phyloP scores from a whole-genome alignment of 2,797 vertebrate genomes.

The Hemitrygon akajei region DNA sequence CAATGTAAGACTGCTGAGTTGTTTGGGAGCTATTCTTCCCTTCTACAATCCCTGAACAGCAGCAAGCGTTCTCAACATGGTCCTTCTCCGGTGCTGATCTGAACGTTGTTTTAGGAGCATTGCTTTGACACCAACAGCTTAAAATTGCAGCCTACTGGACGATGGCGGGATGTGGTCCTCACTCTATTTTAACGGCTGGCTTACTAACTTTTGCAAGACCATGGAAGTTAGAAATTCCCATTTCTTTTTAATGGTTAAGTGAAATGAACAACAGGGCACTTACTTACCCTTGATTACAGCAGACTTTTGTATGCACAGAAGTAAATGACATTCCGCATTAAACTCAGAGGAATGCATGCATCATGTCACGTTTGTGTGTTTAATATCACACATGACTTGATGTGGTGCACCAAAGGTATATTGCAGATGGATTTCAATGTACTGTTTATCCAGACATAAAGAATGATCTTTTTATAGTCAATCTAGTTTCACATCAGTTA shows the following conservation, averaged over 20 bases:
- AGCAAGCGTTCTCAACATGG: background rate
- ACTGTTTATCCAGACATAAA: constrained; percentile 70
- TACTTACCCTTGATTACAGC: constrained; percentile 66
- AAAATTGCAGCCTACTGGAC: background rate
- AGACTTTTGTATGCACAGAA: constrained; percentile 69
- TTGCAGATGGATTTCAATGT: constrained; percentile 57
- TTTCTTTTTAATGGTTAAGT: background rate
- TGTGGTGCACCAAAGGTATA: constrained; percentile 59
- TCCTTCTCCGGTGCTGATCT: background rate
- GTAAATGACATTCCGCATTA: constrained; percentile 79
- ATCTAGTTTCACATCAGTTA: constrained; percentile 69
- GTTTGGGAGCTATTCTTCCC: background rate
- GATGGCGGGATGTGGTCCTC: background rate
- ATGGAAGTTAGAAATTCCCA: background rate
- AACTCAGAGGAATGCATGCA: constrained; percentile 77
- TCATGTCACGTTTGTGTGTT: constrained; percentile 79
- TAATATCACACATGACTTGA: constrained; percentile 72
- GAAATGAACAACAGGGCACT: constrained; percentile 33
- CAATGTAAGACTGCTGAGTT: background rate
- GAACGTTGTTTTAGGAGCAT: background rate
- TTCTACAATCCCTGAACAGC: background rate
- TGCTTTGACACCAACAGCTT: background rate
- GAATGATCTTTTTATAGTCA: constrained; percentile 73
- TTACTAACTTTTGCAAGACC: background rate
- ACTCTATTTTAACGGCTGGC: background rate